These are phyloP conservation scores for Geotrupes spiniger DNA, from an alignment of 2,888 invertebrate genomes.

Conservation along the genomic window DNA sequence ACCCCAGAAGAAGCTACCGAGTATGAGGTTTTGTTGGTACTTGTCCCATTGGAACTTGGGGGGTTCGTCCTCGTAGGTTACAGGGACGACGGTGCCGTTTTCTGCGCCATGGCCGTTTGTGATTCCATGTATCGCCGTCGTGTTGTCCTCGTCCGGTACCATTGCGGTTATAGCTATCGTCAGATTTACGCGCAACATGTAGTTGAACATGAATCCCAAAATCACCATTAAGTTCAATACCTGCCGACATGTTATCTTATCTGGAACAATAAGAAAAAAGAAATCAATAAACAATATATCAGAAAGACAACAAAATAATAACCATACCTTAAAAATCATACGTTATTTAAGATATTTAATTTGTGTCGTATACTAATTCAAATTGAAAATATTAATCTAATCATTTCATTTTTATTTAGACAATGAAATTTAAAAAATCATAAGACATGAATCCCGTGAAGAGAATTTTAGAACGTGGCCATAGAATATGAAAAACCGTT, in stretches of 20 bases:
- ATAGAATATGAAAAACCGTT: too few relatives aligned
- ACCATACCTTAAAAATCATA: too few relatives aligned
- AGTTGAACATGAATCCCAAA: constrained; percentile 86
- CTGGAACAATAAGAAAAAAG: constrained; percentile 50
- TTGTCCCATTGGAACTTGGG: constrained; percentile 74
- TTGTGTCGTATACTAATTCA: too few relatives aligned
- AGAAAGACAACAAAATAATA: too few relatives aligned
- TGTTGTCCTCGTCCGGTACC: constrained; percentile 61
- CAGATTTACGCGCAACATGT: constrained; percentile 81
- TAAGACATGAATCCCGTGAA: too few relatives aligned
- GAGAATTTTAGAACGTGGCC: too few relatives aligned
- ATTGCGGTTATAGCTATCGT: constrained; percentile 85
- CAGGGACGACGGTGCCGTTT: constrained; percentile 22
- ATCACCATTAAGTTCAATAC: constrained; percentile 82
- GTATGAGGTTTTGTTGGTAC: constrained; percentile 73
- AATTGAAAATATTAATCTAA: too few relatives aligned
- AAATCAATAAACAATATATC: too few relatives aligned
- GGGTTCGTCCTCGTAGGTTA: constrained; percentile 17
- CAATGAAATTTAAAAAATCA: too few relatives aligned
- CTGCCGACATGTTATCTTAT: constrained; percentile 73
- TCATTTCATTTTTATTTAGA: too few relatives aligned
- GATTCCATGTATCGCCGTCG: constrained; percentile 29
- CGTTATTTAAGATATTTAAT: too few relatives aligned
- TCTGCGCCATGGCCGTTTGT: constrained; percentile 32
- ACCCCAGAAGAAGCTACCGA: constrained; percentile 91